Base-by-base conservation (phyloP, 2,888 invertebrate species). In the Drosophila glabriapex region DNA sequence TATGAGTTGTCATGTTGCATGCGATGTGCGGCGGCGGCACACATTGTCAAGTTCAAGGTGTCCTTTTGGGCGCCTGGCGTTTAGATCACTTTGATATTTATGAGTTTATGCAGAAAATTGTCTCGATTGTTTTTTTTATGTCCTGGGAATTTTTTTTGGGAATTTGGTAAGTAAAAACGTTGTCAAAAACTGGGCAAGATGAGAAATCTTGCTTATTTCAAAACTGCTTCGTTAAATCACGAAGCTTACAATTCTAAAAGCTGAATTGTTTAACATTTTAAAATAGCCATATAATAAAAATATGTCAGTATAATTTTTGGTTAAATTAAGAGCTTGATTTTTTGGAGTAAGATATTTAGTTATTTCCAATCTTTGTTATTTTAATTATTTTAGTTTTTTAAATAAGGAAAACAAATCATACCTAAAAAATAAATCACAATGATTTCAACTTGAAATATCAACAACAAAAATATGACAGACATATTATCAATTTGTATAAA, bases 71-170 rank as follows among this genome's bases (percentile, higher is more conserved):
- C 66, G 50, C 71, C 73, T 61, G 69, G 76, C 73, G 78, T 82
- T 89, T 85, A 87, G 90, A 87, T 79, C 83, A 90, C 56, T 76
- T 85, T 78, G 71, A 82, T 91, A 91, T 92, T 92, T 92, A 92
- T 90, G 88, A 89, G 91, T 92, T 92, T 92, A 91, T 90, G 89
- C 88, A 85, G 92, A 92, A 92, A 91, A 76, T 69, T 80, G 83
- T 85, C 85, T 88, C 83, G 68, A 56, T 50, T 37, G 7, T 19
- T 6, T 29, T 29, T 3, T 33, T 19, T 25, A 0, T 12, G 16
- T 58, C 29, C 41, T 29, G 41, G 12, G 14, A 52, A 14, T 14
- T 31, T 31, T 9, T 29, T 9, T 29, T 28, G 25, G 49, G 4
- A 16, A 49, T 49, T 14, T 16, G 3, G 5, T 10, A 10, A 28